Conservation (phyloP, 1,140 invertebrate genomes). For the Drosophila hydei region DNA sequence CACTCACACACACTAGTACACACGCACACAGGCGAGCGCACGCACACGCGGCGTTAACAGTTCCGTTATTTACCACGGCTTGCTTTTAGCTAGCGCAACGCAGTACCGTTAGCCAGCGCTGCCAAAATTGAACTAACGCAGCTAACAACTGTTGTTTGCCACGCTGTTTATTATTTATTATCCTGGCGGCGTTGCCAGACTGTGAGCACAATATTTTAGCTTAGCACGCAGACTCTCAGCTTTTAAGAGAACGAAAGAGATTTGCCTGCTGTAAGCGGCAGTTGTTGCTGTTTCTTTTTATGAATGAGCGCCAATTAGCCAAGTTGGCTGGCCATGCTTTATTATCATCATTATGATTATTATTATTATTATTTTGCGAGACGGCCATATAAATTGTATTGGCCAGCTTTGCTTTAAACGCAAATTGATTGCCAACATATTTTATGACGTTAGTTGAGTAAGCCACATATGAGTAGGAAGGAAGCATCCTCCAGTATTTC, state of each 20-base stretch:
- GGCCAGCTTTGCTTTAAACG: slow-evolving; percentile 35
- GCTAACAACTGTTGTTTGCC: slow-evolving; percentile 61
- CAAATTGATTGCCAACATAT: slow-evolving; percentile 54
- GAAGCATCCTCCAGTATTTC: not conserved
- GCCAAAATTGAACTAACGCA: slow-evolving; percentile 47
- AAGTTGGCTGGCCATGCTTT: slow-evolving; percentile 44
- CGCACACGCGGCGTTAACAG: slow-evolving; percentile 20
- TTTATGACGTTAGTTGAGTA: slow-evolving; percentile 21
- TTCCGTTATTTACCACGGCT: slow-evolving; percentile 16
- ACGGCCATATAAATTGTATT: slow-evolving; percentile 25
- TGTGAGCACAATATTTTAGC: not conserved
- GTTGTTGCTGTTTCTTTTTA: slow-evolving; percentile 14
- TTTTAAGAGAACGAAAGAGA: slow-evolving; percentile 24
- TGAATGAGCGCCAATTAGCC: slow-evolving; percentile 72
- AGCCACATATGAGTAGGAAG: not conserved
- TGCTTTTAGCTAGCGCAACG: not conserved
- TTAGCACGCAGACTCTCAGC: slow-evolving; percentile 28
- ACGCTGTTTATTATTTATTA: slow-evolving; percentile 47
- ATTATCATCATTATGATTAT: slow-evolving; percentile 57
- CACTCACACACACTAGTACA: slow-evolving; percentile 14
- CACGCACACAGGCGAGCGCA: slow-evolving; percentile 6
- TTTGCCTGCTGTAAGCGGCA: not conserved
- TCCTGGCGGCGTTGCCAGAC: slow-evolving; percentile 38
- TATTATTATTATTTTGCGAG: slow-evolving; percentile 36
- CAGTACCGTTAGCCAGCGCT: slow-evolving; percentile 39